Base-by-base conservation (phyloP, 2,113 vertebrate species). In the Microcebus jonahi region DNA sequence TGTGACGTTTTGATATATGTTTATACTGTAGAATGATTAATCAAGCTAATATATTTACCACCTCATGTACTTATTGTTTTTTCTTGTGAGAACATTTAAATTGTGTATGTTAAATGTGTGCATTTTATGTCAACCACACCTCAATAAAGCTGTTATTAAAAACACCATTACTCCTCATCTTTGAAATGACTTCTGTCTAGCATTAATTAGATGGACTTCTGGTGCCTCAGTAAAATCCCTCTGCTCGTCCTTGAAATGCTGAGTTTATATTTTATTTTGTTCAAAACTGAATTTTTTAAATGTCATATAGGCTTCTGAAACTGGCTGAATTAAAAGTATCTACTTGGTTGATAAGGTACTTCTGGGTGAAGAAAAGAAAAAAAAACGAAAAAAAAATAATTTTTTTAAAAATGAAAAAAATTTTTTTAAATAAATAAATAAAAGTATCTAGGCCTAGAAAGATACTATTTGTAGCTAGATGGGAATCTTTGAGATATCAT, bases 381-480 rank as follows among this genome's bases (percentile, higher is more conserved):
- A 45, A 45, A 45, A 45, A 45, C 8, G 7, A 45, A 45, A 45
- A 45, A 45, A 45, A 45, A 45, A 45, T 45, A 45, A 45, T 45
- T 45, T 45, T 8, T 45, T 45, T 45, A 45, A 45, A 45, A 45
- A 45, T 45, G 45, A 45, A 45, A 45, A 45, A 45, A 45, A 45
- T 7, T 8, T 45, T 45, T 45, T 45, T 45, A 45, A 45, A 45
- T 45, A 45, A 45, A 45, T 45, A 45, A 45, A 42, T 86, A 81
- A 31, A 92, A 86, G 48, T 75, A 80, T 57, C 50, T 61, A 90
- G 63, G 89, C 25, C 31, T 96, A 89, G 70, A 89, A 90, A 93
- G 68, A 90, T 50, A 59, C 18, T 71, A 45, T 61, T 73, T 84
- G 68, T 80, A 29, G 55, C 20, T n/a, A 85, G 31, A 79, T 31